Evolutionary conservation across 2,888 invertebrate species (phyloP).

Genomic region (Microctonus hyperodae): DNA sequence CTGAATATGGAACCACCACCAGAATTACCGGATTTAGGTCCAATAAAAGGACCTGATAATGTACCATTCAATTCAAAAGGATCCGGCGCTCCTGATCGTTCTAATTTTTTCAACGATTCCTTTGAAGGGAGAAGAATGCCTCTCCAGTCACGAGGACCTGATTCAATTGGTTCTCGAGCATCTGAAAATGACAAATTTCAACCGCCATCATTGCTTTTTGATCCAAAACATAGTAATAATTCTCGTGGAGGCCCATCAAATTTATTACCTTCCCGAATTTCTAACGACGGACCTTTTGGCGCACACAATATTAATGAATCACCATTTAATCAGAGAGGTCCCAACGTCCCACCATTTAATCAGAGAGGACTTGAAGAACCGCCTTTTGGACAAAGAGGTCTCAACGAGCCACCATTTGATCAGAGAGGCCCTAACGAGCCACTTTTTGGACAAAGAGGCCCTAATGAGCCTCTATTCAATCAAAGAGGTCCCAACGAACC

Average conservation of each 20-base stretch:
- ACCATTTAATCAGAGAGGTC: conserved; percentile 28
- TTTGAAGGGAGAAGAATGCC: conserved; percentile 33
- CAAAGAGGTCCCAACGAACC: conserved; percentile 29
- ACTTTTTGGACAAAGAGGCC: conserved; percentile 33
- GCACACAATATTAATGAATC: conserved; percentile 15
- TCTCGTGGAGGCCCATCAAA: conserved; percentile 16
- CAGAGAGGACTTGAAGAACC: conserved; percentile 32
- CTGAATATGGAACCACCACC: conserved; percentile 59
- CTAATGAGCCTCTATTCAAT: conserved; percentile 30
- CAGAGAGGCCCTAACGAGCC: conserved; percentile 30
- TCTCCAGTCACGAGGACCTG: conserved; percentile 36
- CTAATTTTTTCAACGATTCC: conserved; percentile 29
- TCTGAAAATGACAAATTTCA: conserved; percentile 24
- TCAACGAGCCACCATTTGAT: conserved; percentile 21
- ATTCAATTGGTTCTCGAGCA: conserved; percentile 34
- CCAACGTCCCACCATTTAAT: conserved; percentile 27
- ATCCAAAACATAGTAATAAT: conserved; percentile 23
- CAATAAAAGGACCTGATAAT: conserved; percentile 37
- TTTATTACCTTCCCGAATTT: conserved; percentile 18
- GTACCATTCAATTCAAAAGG: conserved; percentile 23
- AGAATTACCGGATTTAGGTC: conserved; percentile 55
- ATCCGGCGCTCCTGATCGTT: conserved; percentile 25
- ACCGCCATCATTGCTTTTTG: conserved; percentile 18
- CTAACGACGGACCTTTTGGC: conserved; percentile 22
- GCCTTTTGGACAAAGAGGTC: too few relatives aligned